Evolutionary conservation across 2,113 vertebrate species (phyloP).

Genomic region (Grantiella picta): DNA sequence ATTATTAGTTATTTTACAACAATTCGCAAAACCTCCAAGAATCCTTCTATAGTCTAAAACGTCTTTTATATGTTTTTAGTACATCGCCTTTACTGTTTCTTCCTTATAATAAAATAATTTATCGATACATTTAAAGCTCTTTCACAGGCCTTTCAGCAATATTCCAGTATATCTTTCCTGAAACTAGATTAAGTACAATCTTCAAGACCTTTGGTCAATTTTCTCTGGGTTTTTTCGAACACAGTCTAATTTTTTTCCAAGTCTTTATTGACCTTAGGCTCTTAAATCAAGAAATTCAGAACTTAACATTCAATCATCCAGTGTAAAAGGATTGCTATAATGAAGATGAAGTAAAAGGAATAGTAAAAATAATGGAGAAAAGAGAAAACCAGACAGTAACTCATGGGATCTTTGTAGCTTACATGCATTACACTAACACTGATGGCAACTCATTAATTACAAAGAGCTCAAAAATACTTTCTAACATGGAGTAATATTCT

Average conservation of each 20-base stretch:
- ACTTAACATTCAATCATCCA: background rate
- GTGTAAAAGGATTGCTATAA: background rate
- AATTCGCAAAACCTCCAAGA: background rate
- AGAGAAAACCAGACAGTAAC: background rate
- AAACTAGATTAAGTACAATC: background rate
- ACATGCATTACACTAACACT: background rate
- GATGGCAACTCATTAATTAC: background rate
- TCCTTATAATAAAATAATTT: background rate
- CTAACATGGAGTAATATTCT: background rate
- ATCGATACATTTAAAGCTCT: background rate
- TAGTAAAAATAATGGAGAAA: background rate
- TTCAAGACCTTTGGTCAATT: background rate
- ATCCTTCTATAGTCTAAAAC: background rate
- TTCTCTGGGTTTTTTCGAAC: background rate
- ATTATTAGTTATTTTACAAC: background rate
- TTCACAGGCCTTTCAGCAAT: background rate
- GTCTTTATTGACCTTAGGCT: background rate
- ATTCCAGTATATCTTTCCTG: background rate
- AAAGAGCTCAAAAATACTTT: background rate
- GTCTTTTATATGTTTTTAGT: background rate
- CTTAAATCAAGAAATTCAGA: conserved; percentile 1
- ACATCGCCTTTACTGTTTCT: background rate
- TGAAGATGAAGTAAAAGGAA: background rate
- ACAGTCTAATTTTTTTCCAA: background rate
- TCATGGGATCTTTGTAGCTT: background rate